Evolutionary conservation across 2,113 vertebrate species (phyloP), one percentile per base, ranked within the genome.

Genomic region (Cacatua alba): DNA sequence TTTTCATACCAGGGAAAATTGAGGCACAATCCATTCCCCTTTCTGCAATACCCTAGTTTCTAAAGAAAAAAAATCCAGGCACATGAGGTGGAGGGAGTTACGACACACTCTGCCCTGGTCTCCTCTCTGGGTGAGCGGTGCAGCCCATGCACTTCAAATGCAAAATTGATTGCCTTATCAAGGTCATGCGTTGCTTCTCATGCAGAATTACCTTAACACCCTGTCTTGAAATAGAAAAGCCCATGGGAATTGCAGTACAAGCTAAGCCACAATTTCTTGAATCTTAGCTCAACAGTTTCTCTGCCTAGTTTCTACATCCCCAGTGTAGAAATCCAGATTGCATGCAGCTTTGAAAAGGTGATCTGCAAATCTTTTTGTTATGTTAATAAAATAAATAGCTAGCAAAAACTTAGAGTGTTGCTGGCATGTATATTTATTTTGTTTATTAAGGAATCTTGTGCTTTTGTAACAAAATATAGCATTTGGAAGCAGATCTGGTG

Each of bases 361-460:
- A 83, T 51, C 76, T 88, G 46, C 60, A 94, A 95, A 95, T 88
- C 80, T 90, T 20, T 90, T 90, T 95, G 71, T 82, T 68, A 92
- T 67, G 64, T 63, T 57, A 95, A 88, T 70, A 93, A 95, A 95
- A 96, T 86, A 95, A 93, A 96, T 77, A 97, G 6, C 87, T 74
- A 86, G 72, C 72, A 81, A 59, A 93, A 94, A 83, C 20, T 82
- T 43, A 55, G 87, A 79, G 64, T 67, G 52, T 92, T 93, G 88
- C 80, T 95, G 46, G 53, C 88, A 65, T 25, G 29, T 93, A 62
- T 76, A 51, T 71, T 93, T 94, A 85, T 90, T 94, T 92, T 96
- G 90, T 88, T 96, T 88, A 88, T 94, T 90, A 80, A 78, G 92
- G 90, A 83, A 15, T 64, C 46, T 52, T 88, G 91, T 49, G 63